Evolutionary conservation across 2,888 invertebrate genomes (phyloP).

Genomic region (Tipula confusa): DNA sequence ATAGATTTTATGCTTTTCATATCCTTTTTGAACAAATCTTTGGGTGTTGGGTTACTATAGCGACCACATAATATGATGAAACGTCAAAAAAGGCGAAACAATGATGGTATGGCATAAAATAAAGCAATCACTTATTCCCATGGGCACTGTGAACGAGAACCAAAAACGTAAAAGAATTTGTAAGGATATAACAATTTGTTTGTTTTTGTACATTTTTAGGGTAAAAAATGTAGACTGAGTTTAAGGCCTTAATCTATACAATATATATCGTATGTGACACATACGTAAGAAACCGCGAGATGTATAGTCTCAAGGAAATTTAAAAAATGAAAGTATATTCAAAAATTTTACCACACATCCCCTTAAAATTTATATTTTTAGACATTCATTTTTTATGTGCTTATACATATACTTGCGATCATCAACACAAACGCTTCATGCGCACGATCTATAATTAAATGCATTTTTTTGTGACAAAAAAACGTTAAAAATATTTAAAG

Average conservation of each 20-base stretch:
- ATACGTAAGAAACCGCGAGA: neutral
- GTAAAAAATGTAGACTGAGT: neutral
- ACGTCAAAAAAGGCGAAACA: neutral
- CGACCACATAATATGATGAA: constrained; percentile 25
- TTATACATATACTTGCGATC: neutral
- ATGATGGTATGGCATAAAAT: neutral
- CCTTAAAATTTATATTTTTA: neutral
- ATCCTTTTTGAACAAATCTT: neutral
- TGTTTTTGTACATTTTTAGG: neutral
- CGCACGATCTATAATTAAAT: neutral
- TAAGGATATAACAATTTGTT: constrained; percentile 14
- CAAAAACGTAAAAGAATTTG: neutral
- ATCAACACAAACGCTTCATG: no score
- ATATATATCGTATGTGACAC: neutral
- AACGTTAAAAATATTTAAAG: neutral
- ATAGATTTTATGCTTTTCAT: neutral
- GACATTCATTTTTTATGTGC: neutral
- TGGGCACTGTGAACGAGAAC: neutral
- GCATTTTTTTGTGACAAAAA: neutral
- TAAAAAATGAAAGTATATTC: neutral
- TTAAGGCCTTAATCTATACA: neutral
- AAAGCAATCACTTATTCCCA: neutral
- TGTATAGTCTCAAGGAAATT: neutral
- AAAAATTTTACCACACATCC: neutral
- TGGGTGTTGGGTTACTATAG: constrained; percentile 20